Evolutionary conservation across 2,113 vertebrate species (phyloP), one percentile per base, ranked within the genome.

Genomic region (Cephalophus harveyi): DNA sequence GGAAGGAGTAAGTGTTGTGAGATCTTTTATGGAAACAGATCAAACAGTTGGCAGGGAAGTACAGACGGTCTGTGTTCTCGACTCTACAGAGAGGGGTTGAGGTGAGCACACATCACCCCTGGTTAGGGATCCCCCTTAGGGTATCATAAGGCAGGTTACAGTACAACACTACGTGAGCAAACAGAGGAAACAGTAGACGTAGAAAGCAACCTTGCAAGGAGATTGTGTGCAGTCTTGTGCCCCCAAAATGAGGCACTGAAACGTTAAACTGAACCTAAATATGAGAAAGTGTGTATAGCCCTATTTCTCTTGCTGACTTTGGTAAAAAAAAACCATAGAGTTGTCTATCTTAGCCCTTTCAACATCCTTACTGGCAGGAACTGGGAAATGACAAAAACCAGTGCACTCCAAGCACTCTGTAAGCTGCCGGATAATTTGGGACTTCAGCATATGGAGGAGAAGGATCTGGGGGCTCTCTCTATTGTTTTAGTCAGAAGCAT

Each of bases 361-460:
- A 84, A 48, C 43, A 64, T 30, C 16, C 55, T 8, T 27, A 59
- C 0, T 12, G 19, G 36, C 36, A 74, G 52, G 21, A 74, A 2
- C 13, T 15, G 36, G 36, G 33, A 86, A 67, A 76, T 17, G 60
- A 74, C 27, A 57, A 64, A 87, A 62, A 25, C 7, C 23, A 60
- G 6, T 28, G 87, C 14, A 83, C 19, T 55, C 36, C 40, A 71
- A 50, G 79, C n/a, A 6, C 36, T 36, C 16, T n/a, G 60, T 36
- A 78, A 52, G n/a, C 0, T 5, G 82, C n/a, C 2, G 13, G 13
- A 57, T 54, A 19, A 5, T 50, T 14, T 87, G 71, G 27, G 71
- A 60, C 4, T 21, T 43, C 7, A 25, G 33, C 15, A 43, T 2
- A 1, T 4, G 1, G 3, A 14, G n/a, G 23, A 50, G 23, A 46